Evolutionary conservation across 2,888 invertebrate genomes (phyloP), one percentile per base, ranked within the genome.

Genomic region (Liposcelis brunnea): DNA sequence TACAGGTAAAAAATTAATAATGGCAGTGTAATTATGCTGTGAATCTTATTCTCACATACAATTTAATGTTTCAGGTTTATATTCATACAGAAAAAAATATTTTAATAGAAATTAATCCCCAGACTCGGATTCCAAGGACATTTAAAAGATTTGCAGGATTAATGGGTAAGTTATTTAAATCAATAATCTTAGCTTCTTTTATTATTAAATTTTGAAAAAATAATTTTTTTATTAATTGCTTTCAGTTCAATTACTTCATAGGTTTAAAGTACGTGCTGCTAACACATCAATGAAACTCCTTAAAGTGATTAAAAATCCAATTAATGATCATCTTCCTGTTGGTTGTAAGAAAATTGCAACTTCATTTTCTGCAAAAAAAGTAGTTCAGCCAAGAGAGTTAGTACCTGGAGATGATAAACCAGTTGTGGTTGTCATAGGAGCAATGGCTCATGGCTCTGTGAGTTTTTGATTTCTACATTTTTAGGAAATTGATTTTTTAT

Each of bases 361-460:
- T 71, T 93, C 94, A 7, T 94, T 86, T 63, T 80, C 82, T 51
- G 78, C 89, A 1, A 80, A 80, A 52, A 71, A 80, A 52, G 61
- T 76, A n/a, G 59, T 68, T 14, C 65, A 79, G 54, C 79, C 85
- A 45, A 66, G 74, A 47, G 84, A 89, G 35, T 61, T 95, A 31
- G 86, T 89, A 7, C 86, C 86, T 0, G 65, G 68, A 12, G 70
- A 72, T 42, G 83, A 90, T 50, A 75, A 76, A 48, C 93, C 95
- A 1, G 72, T 95, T 47, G 91, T 83, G 0, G 68, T 98, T 52
- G 80, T 95, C 2, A 70, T 98, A 47, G 98, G 98, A 34, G 93
- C 97, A 2, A 94, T 98, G 81, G 97, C 98, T 0, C 90, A 94
- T 65, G 98, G 98, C 46, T 84, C 82, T 64, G 79, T 97, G 49